These are phyloP conservation scores for Clivina fossor DNA, from an alignment of 2,888 invertebrate species.

Conservation along the genomic window DNA sequence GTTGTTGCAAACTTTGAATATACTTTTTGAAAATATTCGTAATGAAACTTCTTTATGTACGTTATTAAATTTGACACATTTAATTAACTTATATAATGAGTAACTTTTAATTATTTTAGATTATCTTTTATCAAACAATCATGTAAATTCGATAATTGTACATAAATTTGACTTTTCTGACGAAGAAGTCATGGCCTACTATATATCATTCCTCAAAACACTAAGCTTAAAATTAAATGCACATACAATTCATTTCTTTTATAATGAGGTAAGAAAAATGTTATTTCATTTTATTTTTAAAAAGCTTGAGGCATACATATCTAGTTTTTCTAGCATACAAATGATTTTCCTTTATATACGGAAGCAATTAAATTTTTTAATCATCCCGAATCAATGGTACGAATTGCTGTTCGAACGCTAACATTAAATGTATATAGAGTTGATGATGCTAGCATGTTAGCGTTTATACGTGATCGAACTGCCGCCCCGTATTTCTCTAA, in stretches of 20 bases:
- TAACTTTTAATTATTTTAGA: constrained; percentile 65
- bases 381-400: constrained; percentile 98
- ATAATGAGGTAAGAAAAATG: constrained; percentile 80
- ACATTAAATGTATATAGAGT: constrained; percentile 96
- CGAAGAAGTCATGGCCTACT: constrained; percentile 99
- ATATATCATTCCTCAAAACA: constrained; percentile 98
- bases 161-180: constrained; percentile 99
- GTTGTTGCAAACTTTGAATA: constrained; percentile 95
- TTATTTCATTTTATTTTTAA: no score
- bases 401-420: constrained; percentile 96
- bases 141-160: constrained; percentile 98
- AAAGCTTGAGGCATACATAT: no score
- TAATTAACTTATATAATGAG: constrained; percentile 13
- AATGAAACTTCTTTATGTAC: constrained; percentile 99
- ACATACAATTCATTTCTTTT: constrained; percentile 99
- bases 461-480: constrained; percentile 93
- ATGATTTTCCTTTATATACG: constrained; percentile 98
- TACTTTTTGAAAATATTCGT: constrained; percentile 98
- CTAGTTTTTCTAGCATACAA: constrained; percentile 77
- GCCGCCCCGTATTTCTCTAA: constrained; percentile 99
- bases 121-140: constrained; percentile 98
- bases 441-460: constrained; percentile 91
- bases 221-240: constrained; percentile 95
- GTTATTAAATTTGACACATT: constrained; percentile 52
- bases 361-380: constrained; percentile 99